Conservation (phyloP, 2,797 vertebrate species). For the Esox lucius region DNA sequence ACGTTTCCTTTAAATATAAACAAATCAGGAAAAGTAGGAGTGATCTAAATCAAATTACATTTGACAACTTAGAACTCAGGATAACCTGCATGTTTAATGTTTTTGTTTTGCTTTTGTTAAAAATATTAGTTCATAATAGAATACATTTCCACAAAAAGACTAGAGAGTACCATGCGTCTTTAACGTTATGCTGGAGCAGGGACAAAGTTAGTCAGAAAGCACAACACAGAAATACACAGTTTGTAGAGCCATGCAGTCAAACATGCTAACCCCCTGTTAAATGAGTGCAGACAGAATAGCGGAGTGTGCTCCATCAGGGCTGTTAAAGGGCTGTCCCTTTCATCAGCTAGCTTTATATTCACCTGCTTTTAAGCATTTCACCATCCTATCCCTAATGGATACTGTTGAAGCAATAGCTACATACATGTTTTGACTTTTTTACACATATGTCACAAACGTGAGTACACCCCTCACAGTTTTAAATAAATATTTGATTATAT, state of each 20-base stretch:
- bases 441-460: too few species aligned
- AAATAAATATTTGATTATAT: too few species aligned
- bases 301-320: constrained; percentile 56
- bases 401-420: background rate
- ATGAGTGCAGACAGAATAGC: constrained; percentile 50
- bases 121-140: background rate
- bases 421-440: background rate
- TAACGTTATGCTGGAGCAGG: background rate
- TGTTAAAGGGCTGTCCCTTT: constrained; percentile 59
- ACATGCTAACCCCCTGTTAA: constrained; percentile 51
- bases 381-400: background rate
- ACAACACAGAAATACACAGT: constrained; percentile 41
- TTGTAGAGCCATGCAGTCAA: constrained; percentile 4
- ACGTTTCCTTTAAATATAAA: too few species aligned
- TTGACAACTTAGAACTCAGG: background rate
- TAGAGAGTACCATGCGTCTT: background rate
- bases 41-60: background rate
- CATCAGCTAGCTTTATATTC: constrained; percentile 64
- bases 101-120: background rate
- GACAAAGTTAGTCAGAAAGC: constrained; percentile 44
- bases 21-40: too few species aligned
- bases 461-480: too few species aligned
- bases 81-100: background rate
- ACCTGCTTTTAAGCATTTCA: constrained; percentile 45
- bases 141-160: background rate